A percentile compares a stretch with the other conserved stretches of the same genome.
phyloP scores from a whole-genome alignment of 2,888 invertebrate genomes.

The Cacoxenus indagator region DNA sequence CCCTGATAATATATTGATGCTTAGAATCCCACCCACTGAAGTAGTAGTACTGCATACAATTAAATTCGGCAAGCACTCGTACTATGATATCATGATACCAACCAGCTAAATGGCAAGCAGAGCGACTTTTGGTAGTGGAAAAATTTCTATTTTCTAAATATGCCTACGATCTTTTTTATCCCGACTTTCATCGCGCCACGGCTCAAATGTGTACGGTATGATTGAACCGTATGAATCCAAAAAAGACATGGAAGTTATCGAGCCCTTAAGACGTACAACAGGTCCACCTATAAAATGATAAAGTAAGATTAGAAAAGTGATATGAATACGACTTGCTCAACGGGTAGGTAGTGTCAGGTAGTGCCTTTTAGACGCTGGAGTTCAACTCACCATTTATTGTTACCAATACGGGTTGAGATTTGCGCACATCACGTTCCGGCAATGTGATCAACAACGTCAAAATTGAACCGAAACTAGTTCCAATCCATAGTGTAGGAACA shows the following conservation, averaged over 20 bases:
- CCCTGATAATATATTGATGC: no score
- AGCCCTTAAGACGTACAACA: slow-evolving; percentile 95
- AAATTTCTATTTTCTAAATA: background rate
- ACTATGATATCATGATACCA: no score
- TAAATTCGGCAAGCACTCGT: no score
- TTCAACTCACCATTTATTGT: slow-evolving; percentile 84
- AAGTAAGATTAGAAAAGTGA: no score
- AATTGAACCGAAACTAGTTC: slow-evolving; percentile 96
- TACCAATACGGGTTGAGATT: slow-evolving; percentile 88
- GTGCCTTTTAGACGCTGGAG: background rate
- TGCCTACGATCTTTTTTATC: slow-evolving; percentile 70
- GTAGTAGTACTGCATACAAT: no score
- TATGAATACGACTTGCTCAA: no score
- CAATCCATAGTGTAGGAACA: slow-evolving; percentile 95
- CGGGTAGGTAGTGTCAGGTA: no score
- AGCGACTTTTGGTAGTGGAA: no score
- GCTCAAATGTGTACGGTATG: slow-evolving; percentile 90
- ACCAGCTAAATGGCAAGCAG: no score
- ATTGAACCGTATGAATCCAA: slow-evolving; percentile 95
- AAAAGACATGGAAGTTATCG: slow-evolving; percentile 94
- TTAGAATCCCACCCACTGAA: no score
- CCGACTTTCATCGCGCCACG: slow-evolving; percentile 89
- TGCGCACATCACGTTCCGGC: slow-evolving; percentile 83
- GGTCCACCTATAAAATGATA: slow-evolving; percentile 85
- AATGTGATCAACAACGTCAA: slow-evolving; percentile 91